These are phyloP conservation scores for Achroia grisella DNA, from an alignment of 1,140 invertebrate species.

Conservation along the genomic window DNA sequence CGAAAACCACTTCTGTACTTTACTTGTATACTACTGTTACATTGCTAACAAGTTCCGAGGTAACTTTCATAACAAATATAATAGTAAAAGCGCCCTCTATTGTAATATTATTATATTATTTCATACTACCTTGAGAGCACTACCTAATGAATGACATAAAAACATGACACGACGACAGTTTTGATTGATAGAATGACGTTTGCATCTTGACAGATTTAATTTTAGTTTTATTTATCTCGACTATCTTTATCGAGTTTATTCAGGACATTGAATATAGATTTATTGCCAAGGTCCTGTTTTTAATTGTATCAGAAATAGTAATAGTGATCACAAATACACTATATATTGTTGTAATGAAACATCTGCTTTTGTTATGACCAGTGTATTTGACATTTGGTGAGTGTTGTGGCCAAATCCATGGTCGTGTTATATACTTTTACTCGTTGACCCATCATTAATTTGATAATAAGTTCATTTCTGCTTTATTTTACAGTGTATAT, in stretches of 20 bases:
- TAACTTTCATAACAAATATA: too few species aligned
- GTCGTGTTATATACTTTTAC: slow-evolving; percentile 22
- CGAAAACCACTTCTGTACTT: too few species aligned
- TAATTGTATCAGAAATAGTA: too few species aligned
- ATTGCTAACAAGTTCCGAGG: too few species aligned
- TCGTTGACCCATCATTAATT: slow-evolving; percentile 12
- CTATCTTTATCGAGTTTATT: slow-evolving; percentile 1
- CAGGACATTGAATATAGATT: neutral
- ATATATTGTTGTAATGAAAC: neutral
- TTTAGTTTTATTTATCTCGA: slow-evolving; percentile 16
- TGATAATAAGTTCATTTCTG: neutral
- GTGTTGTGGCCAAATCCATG: slow-evolving; percentile 12
- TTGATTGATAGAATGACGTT: neutral
- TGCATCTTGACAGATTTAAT: slow-evolving; percentile 36
- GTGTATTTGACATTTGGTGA: slow-evolving; percentile 32
- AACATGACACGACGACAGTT: too few species aligned
- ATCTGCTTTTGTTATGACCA: too few species aligned
- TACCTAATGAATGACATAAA: too few species aligned
- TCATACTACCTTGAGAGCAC: too few species aligned
- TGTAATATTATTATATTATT: too few species aligned
- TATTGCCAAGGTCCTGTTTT: neutral
- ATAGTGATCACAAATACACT: too few species aligned
- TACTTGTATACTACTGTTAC: too few species aligned
- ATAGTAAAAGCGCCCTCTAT: too few species aligned
- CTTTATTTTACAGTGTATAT: neutral